Base-by-base conservation (phyloP, 1,140 invertebrate genomes). In the Gonioctena quinquepunctata region DNA sequence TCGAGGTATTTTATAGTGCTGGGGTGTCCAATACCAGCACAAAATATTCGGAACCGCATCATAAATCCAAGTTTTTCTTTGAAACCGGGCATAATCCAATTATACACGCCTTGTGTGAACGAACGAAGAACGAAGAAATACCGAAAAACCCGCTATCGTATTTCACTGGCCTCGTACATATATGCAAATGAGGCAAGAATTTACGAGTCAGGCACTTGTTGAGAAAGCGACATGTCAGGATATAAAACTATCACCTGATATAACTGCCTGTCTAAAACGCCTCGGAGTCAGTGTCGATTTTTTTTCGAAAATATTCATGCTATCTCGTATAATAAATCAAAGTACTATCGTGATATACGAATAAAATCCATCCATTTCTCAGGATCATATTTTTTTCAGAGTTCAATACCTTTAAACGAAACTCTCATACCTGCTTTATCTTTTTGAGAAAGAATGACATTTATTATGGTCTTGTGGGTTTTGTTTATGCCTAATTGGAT, bases 221-320 rank as follows among this genome's bases (percentile, higher is more conserved):
- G 68, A 63, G 49, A 71, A 66, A 74, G 72, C 69, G 70, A 72
- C 65, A 74, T 71, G 75, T 76, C 75, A 76, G 60, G 70, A 63
- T 76, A 76, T 76, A 76, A 76, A 76, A 76, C 75, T 76, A 76
- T 76, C 75, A 76, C 75, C 69, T 72, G 69, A 76, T 74, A 72
- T 76, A 76, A 76, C 66, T 74, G 73, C 75, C 75, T 77, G 75
- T 77, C 70, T 57, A 61, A 72, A n/a, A n/a, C n/a, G n/a, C n/a
- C n/a, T n/a, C n/a, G n/a, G 64, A 64, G 72, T 66, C 72, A 66
- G 54, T 61, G 60, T 64, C 33, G 27, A 69, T 18, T 16, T 60
- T 42, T 69, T 42, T 48, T 61, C n/a, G n/a, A 60, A 26, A 16
- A 63, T 71, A 49, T 67, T 62, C 52, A 42, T 57, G 56, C 18